Percentiles rank a stretch among this genome's conserved stretches.
Conservation (phyloP, 2,797 vertebrate genomes). For the Sternarchorhynchus goeldii region DNA sequence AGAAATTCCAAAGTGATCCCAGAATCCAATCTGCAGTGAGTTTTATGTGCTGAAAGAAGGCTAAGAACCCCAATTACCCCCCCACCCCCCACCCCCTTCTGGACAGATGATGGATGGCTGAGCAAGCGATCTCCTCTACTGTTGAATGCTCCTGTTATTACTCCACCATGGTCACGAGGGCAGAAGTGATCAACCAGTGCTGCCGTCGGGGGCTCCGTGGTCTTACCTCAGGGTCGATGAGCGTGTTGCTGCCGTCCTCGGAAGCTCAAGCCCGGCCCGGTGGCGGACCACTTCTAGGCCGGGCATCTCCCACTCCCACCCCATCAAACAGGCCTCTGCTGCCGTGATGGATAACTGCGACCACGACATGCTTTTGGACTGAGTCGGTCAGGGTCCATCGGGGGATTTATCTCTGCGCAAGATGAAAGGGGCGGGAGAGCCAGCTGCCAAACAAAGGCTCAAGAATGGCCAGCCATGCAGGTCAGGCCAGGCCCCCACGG, state of each 20-base stretch:
- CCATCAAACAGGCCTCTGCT: constrained; percentile 77
- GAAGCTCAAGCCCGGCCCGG: constrained; percentile 63
- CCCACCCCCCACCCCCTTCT: neutral
- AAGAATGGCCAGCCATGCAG: constrained; percentile 58
- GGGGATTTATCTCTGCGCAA: constrained; percentile 77
- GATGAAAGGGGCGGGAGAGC: constrained; percentile 78
- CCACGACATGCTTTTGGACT: constrained; percentile 69
- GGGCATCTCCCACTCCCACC: constrained; percentile 27
- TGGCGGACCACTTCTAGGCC: constrained; percentile 58
- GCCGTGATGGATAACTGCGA: constrained; percentile 78
- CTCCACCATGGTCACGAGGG: constrained; percentile 65
- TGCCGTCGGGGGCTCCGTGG: constrained; percentile 34
- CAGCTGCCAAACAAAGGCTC: constrained; percentile 78
- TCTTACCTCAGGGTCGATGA: constrained; percentile 69
- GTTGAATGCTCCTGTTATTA: constrained; percentile 54
- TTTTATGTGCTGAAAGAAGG: constrained; percentile 40
- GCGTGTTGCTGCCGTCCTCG: constrained; percentile 57
- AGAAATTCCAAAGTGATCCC: constrained; percentile 4
- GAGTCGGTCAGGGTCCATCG: constrained; percentile 76
- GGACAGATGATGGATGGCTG: constrained; percentile 36
- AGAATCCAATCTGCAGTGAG: neutral
- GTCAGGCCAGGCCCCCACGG: constrained; percentile 67
- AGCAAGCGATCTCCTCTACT: neutral
- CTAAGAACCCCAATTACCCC: neutral
- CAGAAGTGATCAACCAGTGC: constrained; percentile 40